Conservation (phyloP, 2,113 vertebrate species). For the Arenaria interpres region DNA sequence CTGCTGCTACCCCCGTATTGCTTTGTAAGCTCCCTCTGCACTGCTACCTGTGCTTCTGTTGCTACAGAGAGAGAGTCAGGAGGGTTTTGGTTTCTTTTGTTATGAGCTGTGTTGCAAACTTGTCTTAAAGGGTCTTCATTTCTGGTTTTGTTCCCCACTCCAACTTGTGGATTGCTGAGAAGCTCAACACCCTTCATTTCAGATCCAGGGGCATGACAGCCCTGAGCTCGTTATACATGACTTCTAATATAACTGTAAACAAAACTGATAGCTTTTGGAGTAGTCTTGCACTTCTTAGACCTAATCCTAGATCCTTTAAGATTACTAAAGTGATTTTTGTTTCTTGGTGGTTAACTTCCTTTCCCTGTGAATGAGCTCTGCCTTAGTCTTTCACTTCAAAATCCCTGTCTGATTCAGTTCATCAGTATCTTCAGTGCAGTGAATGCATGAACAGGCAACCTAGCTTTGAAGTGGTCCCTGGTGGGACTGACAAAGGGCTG, state of each 20-base stretch:
- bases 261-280: background rate
- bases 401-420: background rate
- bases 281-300: background rate
- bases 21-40: background rate
- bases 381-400: background rate
- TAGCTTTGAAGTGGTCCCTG: accelerated
- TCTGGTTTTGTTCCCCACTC: background rate
- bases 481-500: background rate
- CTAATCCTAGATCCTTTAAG: background rate
- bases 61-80: background rate
- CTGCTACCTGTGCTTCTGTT: background rate
- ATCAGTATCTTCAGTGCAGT: background rate
- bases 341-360: background rate
- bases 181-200: background rate
- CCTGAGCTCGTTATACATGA: background rate
- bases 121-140: background rate
- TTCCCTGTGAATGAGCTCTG: background rate
- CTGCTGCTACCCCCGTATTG: background rate
- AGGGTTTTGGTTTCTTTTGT: background rate
- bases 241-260: background rate
- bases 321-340: background rate
- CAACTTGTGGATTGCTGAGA: background rate
- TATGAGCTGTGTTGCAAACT: background rate
- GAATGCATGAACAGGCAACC: background rate
- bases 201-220: background rate